Conservation (phyloP, 2,797 vertebrate species). For the Agapornis canus region DNA sequence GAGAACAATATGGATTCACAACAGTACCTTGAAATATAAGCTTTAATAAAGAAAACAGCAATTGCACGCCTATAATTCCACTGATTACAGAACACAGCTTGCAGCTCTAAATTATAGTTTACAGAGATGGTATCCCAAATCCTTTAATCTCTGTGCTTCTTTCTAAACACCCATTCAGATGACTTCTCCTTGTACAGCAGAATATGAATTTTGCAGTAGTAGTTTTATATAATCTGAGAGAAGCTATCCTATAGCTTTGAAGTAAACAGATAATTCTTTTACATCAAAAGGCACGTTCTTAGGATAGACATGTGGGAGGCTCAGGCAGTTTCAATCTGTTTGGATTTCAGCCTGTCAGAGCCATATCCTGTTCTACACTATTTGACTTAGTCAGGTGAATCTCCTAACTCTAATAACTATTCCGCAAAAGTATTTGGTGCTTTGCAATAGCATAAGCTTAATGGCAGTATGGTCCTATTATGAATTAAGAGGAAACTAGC, state of each 20-base stretch:
- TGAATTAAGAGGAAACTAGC: not conserved
- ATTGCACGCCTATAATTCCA: conserved; percentile 64
- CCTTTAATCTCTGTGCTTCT: conserved; percentile 17
- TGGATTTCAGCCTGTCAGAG: not conserved
- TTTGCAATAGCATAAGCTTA: not conserved
- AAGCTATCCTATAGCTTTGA: not conserved
- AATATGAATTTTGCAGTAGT: not conserved
- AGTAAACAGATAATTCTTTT: not conserved
- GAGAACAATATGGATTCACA: conserved; percentile 19
- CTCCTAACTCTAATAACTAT: not conserved
- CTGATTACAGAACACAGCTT: conserved; percentile 66
- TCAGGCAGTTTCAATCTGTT: not conserved
- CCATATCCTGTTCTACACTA: not conserved
- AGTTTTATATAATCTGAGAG: not conserved
- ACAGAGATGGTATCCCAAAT: conserved; percentile 17
- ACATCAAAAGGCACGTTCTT: not conserved
- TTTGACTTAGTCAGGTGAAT: not conserved
- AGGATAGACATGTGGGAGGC: not conserved
- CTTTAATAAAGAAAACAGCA: conserved; percentile 62
- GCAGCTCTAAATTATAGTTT: conserved; percentile 67
- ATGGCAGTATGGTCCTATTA: not conserved
- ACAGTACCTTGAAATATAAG: conserved; percentile 41
- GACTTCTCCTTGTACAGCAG: not conserved
- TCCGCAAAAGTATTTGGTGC: not conserved
- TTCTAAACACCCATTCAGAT: not conserved